Conservation (phyloP, 2,113 vertebrate genomes). For the Steatornis caripensis region DNA sequence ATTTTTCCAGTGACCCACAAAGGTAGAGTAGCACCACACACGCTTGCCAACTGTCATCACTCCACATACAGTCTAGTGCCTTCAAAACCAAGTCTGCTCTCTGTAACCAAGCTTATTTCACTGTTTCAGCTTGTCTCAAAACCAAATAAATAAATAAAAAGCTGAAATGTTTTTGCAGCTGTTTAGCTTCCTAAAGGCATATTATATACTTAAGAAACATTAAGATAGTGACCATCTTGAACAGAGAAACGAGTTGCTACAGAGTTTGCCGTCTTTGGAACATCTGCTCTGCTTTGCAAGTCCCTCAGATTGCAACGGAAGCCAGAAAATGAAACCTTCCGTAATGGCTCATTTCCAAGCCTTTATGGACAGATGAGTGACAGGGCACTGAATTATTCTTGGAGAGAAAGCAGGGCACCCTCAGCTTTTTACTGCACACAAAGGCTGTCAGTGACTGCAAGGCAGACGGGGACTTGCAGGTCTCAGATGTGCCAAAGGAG, state of each 20-base stretch:
- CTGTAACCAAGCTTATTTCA: neutral
- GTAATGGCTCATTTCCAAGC: neutral
- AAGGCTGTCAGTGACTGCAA: neutral
- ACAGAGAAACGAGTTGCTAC: neutral
- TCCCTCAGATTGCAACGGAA: neutral
- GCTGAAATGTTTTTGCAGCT: neutral
- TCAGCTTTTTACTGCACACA: neutral
- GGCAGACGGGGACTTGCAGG: neutral
- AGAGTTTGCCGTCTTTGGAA: neutral
- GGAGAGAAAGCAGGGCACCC: neutral
- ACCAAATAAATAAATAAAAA: neutral
- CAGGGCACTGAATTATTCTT: neutral
- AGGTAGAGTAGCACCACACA: neutral
- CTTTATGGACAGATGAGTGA: neutral
- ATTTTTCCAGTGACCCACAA: neutral
- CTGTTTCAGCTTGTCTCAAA: neutral
- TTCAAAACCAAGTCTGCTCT: neutral
- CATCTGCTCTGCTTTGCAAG: neutral
- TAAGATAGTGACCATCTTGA: neutral
- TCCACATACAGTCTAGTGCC: neutral
- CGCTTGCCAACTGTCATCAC: neutral
- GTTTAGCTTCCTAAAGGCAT: neutral
- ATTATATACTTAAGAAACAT: neutral
- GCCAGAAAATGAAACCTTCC: neutral
- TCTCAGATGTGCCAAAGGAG: accelerated